A percentile compares a stretch with the other conserved stretches of the same genome.
phyloP scores from a whole-genome alignment of 2,113 vertebrate genomes.

The Numida meleagris region DNA sequence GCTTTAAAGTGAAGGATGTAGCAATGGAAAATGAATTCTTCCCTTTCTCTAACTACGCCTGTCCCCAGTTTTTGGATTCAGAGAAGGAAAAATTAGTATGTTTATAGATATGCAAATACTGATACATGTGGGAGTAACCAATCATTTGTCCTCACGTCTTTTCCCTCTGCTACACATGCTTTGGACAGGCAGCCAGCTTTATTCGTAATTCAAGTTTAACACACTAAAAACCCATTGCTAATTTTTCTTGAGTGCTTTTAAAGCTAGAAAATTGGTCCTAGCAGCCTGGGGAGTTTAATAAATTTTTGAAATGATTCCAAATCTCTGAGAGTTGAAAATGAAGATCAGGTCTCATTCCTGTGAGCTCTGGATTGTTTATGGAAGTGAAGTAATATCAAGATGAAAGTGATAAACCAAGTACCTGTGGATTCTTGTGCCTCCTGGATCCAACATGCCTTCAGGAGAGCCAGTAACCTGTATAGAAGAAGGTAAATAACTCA shows the following conservation, averaged over 20 bases:
- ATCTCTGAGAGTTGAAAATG: slow-evolving; percentile 14
- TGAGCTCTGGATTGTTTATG: background rate
- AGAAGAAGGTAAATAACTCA: background rate
- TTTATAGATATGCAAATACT: background rate
- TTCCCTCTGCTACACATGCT: background rate
- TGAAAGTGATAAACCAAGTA: slow-evolving; percentile 24
- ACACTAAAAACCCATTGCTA: background rate
- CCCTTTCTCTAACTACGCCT: background rate
- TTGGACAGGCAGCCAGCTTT: background rate
- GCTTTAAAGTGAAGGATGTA: background rate
- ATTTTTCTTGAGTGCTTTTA: slow-evolving; percentile 29
- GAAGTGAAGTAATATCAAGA: slow-evolving; percentile 6
- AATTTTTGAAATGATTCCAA: slow-evolving; percentile 51
- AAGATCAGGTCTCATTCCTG: slow-evolving; percentile 10
- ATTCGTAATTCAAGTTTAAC: background rate
- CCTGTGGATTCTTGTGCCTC: slow-evolving; percentile 47
- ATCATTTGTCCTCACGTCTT: background rate
- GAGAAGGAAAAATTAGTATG: background rate
- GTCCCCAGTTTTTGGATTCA: background rate
- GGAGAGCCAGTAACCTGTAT: background rate
- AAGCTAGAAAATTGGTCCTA: slow-evolving; percentile 20
- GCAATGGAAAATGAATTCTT: background rate
- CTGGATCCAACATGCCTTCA: background rate
- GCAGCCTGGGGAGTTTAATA: background rate
- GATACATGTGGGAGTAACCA: background rate